These are phyloP conservation scores for Cichlasoma orientale DNA, from an alignment of 2,797 vertebrate species.

Conservation along the genomic window DNA sequence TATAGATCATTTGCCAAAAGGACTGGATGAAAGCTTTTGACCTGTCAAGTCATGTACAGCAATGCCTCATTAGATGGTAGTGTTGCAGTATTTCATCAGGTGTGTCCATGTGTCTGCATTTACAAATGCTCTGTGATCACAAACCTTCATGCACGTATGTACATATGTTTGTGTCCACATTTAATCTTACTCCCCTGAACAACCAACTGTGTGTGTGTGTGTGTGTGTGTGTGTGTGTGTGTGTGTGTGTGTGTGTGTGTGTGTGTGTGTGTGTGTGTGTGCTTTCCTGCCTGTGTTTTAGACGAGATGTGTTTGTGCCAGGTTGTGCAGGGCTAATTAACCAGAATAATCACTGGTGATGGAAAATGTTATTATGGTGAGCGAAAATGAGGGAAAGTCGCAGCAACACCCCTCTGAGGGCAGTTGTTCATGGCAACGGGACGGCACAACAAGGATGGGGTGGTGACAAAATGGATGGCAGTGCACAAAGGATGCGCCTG, in stretches of 20 bases:
- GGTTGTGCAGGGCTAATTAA: conserved; percentile 65
- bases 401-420: conserved; percentile 63
- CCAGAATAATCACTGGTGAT: conserved; percentile 64
- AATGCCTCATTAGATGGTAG: neutral
- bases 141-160: conserved; percentile 4
- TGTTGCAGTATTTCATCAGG: conserved; percentile 34
- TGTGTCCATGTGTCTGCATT: conserved; percentile 7
- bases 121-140: neutral
- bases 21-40: neutral
- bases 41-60: neutral
- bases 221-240: conserved; percentile 2
- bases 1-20: neutral
- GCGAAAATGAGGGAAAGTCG: conserved; percentile 43
- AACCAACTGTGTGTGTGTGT: neutral
- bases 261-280: neutral
- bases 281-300: conserved; percentile 26
- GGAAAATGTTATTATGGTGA: conserved; percentile 70
- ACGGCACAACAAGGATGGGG: conserved; percentile 36
- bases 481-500: neutral
- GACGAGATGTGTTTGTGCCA: conserved; percentile 30
- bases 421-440: conserved; percentile 64
- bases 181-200: neutral
- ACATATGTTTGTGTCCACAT: neutral
- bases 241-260: neutral
- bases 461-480: conserved; percentile 26